Conservation (phyloP, 2,113 vertebrate genomes). For the Hippocampus abdominalis region DNA sequence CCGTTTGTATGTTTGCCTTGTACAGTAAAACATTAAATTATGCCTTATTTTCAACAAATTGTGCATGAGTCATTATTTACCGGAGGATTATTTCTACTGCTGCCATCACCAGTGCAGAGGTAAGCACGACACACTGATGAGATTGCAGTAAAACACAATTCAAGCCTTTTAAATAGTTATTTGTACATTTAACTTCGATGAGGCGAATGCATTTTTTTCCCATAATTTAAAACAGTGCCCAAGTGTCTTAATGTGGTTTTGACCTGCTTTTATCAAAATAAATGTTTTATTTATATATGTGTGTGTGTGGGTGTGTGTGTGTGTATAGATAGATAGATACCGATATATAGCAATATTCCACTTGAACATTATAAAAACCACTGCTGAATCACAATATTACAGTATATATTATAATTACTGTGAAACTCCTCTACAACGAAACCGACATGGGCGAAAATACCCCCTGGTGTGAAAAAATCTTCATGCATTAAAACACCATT, state of each 20-base stretch:
- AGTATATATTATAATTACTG: not conserved
- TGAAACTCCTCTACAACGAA: too few species aligned
- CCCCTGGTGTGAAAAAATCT: too few species aligned
- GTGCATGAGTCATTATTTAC: not conserved
- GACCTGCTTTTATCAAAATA: not conserved
- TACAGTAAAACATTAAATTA: constrained; percentile 48
- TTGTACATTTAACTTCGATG: not conserved
- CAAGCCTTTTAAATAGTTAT: not conserved
- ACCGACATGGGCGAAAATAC: too few species aligned
- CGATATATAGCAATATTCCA: not conserved
- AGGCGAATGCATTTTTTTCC: not conserved
- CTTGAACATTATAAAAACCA: constrained; percentile 6
- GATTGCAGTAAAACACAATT: not conserved
- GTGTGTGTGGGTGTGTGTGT: too few species aligned
- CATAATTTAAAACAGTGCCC: not conserved
- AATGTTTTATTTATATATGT: too few species aligned
- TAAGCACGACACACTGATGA: not conserved
- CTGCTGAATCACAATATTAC: not conserved
- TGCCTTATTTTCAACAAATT: constrained; percentile 12
- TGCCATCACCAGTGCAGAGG: not conserved
- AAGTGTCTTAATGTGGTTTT: too few species aligned
- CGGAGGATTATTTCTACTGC: not conserved
- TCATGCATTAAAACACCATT: too few species aligned
- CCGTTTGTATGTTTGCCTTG: constrained; percentile 24
- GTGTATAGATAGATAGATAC: too few species aligned